Base-by-base conservation (phyloP, 2,888 invertebrate species). In the Candidula unifasciata region DNA sequence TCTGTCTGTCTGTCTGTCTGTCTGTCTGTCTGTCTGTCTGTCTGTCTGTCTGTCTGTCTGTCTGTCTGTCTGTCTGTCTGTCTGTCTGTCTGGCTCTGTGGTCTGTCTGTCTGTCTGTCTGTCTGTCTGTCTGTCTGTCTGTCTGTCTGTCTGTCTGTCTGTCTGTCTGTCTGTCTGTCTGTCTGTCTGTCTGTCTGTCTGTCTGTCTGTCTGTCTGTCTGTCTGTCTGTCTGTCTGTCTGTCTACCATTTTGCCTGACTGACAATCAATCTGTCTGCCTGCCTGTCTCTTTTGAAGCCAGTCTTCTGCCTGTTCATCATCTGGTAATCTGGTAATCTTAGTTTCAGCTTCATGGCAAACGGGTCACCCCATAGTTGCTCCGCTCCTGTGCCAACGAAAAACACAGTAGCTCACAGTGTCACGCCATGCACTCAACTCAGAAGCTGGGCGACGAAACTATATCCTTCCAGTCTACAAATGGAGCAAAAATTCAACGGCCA, bases 1-100 rank as follows among this genome's bases (percentile, higher is more conserved):
- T 69, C 69, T 69, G 18, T 69, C 69, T 69, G 18, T 69, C 69
- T 69, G 18, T 69, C 69, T 69, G 18, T 69, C 69, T 69, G 18
- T 73, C 52, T 44, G 21, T 73, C 44, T 44, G 21, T 73, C 73
- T 44, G 27, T 73, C 73, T 73, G 27, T 73, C 73, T 44, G 27
- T 73, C 73, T 30, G 3, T 69, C 69, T 30, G 3, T 69, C 69
- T 30, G 3, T 69, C 69, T 27, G 1, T 69, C 69, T 30, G 30
- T 69, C 69, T 30, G 18, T 69, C 69, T 64, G 13, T 44, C 44
- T 44, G 33, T 68, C 33, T 6, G 16, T 33, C 68, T 33, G 2
- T 68, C 33, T 33, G 3, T 68, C 68, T 2, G 16, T 68, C 33
- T n/a, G n/a, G n/a, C n/a, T n/a, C n/a, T n/a, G n/a, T n/a, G n/a